Conservation (phyloP, 2,888 invertebrate genomes). For the Drosophila tanythrix region DNA sequence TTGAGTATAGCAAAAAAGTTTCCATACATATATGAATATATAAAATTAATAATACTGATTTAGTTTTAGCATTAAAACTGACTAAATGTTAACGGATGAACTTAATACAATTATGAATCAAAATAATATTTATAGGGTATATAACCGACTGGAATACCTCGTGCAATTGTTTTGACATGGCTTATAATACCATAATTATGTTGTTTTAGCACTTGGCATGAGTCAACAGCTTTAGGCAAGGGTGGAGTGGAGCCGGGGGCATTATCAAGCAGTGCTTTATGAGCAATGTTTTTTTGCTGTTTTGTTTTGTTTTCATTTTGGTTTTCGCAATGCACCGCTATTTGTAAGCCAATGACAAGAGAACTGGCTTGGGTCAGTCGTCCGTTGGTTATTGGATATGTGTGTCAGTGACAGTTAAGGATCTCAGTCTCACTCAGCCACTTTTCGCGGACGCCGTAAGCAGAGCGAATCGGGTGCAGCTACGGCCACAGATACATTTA, state of each 20-base stretch:
- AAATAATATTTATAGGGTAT: conserved; percentile 29
- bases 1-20: neutral
- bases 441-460: conserved; percentile 57
- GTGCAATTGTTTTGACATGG: conserved; percentile 14
- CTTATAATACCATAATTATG: conserved; percentile 65
- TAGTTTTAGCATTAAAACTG: neutral
- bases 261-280: conserved; percentile 65
- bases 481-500: conserved; percentile 24
- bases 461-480: conserved; percentile 55
- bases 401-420: conserved; percentile 75
- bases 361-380: conserved; percentile 52
- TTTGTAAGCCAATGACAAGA: conserved; percentile 57
- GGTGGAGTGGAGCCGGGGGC: conserved; percentile 20
- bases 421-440: conserved; percentile 46
- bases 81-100: neutral
- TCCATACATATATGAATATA: neutral
- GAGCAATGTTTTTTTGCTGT: conserved; percentile 40
- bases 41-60: neutral
- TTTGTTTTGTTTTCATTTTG: conserved; percentile 38
- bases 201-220: conserved; percentile 64
- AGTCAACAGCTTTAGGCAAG: conserved; percentile 57
- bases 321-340: conserved; percentile 47
- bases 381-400: conserved; percentile 65
- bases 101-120: neutral
- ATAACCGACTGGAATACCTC: neutral